These are phyloP conservation scores for Heteromormyrus szaboi DNA, from an alignment of 2,797 vertebrate genomes.

Conservation along the genomic window DNA sequence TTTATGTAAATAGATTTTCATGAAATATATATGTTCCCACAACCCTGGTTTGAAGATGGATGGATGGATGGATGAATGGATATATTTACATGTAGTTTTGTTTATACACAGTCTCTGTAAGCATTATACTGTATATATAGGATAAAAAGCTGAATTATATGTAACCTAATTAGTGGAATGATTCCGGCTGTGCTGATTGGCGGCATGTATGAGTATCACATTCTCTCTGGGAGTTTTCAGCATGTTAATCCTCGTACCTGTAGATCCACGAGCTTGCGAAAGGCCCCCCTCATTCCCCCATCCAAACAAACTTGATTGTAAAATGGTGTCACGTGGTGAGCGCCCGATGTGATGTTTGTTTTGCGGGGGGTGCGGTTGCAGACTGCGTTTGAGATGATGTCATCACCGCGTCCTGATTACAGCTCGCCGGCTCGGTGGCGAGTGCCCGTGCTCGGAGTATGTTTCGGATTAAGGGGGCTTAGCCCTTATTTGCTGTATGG, in stretches of 20 bases:
- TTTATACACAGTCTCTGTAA: not conserved
- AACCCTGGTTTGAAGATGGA: not conserved
- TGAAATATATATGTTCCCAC: constrained; percentile 47
- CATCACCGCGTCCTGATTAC: not conserved
- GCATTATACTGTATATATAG: not conserved
- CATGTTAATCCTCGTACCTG: not conserved
- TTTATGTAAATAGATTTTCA: constrained; percentile 77
- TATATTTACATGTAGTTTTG: not conserved
- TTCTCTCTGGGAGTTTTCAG: not conserved
- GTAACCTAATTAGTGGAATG: not conserved
- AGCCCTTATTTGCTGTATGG: not conserved
- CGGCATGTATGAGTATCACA: not conserved
- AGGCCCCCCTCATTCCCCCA: not conserved
- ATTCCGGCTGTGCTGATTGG: not conserved
- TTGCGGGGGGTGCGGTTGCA: not conserved
- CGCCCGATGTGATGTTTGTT: not conserved
- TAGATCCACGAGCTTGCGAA: not conserved
- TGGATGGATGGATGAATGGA: not conserved
- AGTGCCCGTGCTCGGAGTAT: not conserved
- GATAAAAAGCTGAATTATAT: not conserved
- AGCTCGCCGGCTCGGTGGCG: not conserved
- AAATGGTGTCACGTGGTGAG: not conserved
- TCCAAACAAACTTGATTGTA: not conserved
- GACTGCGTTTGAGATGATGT: not conserved
- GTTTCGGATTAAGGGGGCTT: constrained; percentile 3